phyloP scores from a whole-genome alignment of 2,888 invertebrate species.

The Leucophora obtusa region DNA sequence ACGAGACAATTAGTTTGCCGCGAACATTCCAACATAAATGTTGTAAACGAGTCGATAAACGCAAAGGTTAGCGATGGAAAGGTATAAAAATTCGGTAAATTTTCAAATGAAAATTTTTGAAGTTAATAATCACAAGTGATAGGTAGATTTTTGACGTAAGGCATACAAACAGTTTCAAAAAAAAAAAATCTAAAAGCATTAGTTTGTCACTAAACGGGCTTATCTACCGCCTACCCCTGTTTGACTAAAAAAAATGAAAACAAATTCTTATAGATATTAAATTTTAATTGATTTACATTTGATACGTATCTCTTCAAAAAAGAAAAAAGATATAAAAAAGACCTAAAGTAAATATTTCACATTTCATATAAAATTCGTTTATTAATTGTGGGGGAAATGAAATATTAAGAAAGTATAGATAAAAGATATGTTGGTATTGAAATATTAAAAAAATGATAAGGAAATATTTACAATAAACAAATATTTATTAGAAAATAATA shows the following conservation, averaged over 20 bases:
- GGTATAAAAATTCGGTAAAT: background rate
- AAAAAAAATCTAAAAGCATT: background rate
- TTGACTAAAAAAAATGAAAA: constrained; percentile 9
- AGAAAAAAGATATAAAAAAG: constrained; percentile 18
- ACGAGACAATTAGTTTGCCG: constrained; percentile 66
- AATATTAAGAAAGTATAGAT: background rate
- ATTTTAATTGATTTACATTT: constrained; percentile 56
- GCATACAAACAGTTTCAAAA: background rate
- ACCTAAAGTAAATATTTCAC: constrained; percentile 4
- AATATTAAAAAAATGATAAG: constrained; percentile 10
- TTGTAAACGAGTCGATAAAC: constrained; percentile 26
- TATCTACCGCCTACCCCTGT: constrained; percentile 45
- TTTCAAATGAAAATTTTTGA: constrained; percentile 13
- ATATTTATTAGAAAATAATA: constrained; percentile 45
- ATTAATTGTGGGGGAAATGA: background rate
- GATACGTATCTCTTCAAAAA: constrained; percentile 34
- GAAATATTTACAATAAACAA: constrained; percentile 41
- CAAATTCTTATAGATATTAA: constrained; percentile 24
- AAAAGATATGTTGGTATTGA: background rate
- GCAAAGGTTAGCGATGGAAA: background rate
- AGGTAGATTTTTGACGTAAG: background rate
- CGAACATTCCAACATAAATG: constrained; percentile 63
- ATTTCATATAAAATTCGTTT: background rate
- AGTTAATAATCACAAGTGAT: background rate
- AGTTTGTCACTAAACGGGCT: background rate